A percentile compares a stretch with the other conserved stretches of the same genome.
Evolutionary conservation across 2,888 invertebrate genomes (phyloP).

Genomic region (Polylopha cassiicola): DNA sequence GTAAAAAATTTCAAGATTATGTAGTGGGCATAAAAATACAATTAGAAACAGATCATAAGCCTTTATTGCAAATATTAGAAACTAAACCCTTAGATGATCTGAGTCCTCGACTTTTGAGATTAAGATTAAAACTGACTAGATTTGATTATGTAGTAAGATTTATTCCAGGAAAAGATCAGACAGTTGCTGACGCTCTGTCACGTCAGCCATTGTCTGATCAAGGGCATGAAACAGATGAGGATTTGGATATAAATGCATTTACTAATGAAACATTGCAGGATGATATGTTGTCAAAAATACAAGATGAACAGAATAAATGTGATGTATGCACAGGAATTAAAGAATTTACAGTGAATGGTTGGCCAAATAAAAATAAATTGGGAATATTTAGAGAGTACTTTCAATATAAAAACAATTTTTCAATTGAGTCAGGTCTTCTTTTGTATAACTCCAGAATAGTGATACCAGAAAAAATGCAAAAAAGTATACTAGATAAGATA

Average conservation of each 20-base stretch:
- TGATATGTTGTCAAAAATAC: slow-evolving; percentile 2
- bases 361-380: slow-evolving; percentile 2
- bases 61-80: slow-evolving; percentile 20
- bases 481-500: slow-evolving; percentile 7
- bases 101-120: slow-evolving; percentile 21
- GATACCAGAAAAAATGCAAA: slow-evolving; percentile 8
- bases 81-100: slow-evolving; percentile 21
- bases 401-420: slow-evolving; percentile 9
- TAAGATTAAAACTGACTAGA: slow-evolving; percentile 27
- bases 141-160: slow-evolving; percentile 25
- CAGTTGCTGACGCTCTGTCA: slow-evolving; percentile 26
- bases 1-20: slow-evolving; percentile 9
- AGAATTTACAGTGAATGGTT: not conserved
- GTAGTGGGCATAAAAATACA: no score
- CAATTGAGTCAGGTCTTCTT: slow-evolving; percentile 1
- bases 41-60: slow-evolving; percentile 23
- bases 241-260: not conserved
- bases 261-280: not conserved
- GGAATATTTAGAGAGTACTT: slow-evolving; percentile 3
- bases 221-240: not conserved
- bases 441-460: not conserved
- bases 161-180: slow-evolving; percentile 27
- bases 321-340: not conserved
- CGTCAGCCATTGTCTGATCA: slow-evolving; percentile 4
- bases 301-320: slow-evolving; percentile 1